Percentiles rank a stretch among this genome's conserved stretches.
These are phyloP conservation scores for Protophormia terraenovae DNA, from an alignment of 2,888 invertebrate genomes.

Conservation along the genomic window DNA sequence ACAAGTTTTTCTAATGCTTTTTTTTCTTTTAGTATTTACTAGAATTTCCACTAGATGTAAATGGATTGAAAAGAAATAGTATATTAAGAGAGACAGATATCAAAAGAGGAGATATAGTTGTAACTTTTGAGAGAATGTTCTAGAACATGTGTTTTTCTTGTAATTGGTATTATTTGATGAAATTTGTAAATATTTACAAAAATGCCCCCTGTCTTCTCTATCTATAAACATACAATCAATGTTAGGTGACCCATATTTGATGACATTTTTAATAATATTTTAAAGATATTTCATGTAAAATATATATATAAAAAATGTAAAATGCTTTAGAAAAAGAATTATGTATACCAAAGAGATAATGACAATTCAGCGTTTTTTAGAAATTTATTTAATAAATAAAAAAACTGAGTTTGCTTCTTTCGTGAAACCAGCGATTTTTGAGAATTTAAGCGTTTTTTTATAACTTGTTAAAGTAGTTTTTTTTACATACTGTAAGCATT, in stretches of 20 bases:
- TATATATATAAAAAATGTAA: not conserved
- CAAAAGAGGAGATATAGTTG: not conserved
- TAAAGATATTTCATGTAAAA: not conserved
- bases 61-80: not conserved
- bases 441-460: no score
- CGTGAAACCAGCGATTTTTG: no score
- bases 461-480: no score
- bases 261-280: conserved; percentile 12
- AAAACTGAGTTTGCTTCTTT: no score
- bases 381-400: no score
- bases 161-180: not conserved
- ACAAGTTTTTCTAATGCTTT: not conserved
- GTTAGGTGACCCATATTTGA: conserved; percentile 13
- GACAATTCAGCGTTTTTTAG: not conserved
- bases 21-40: not conserved
- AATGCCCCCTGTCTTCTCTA: not conserved
- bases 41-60: not conserved
- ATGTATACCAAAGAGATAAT: not conserved
- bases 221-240: not conserved
- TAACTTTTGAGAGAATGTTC: not conserved
- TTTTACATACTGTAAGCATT: no score
- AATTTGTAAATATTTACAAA: conserved; percentile 13
- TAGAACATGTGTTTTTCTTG: not conserved
- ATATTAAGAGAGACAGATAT: not conserved
- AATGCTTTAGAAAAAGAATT: not conserved